A percentile compares a stretch with the other conserved stretches of the same genome.
Conservation (phyloP, 2,797 vertebrate species). For the Alauda arvensis region DNA sequence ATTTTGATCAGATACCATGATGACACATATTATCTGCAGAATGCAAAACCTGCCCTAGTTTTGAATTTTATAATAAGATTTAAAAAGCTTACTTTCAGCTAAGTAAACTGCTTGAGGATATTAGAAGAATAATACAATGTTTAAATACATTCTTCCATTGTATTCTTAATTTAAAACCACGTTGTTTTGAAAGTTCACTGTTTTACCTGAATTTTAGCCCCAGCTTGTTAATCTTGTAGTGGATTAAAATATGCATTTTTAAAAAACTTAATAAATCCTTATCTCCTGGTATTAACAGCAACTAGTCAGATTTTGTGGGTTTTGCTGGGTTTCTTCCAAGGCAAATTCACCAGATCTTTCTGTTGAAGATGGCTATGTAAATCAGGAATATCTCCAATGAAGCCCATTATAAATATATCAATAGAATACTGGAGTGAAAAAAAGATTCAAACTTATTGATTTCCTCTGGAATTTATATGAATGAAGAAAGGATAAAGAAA, state of each 20-base stretch:
- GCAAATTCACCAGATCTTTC: slow-evolving; percentile 11
- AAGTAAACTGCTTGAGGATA: neutral
- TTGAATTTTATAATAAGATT: neutral
- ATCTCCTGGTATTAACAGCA: neutral
- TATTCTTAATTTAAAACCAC: neutral
- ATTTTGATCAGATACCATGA: neutral
- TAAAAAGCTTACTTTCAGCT: neutral
- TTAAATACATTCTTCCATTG: neutral
- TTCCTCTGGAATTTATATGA: neutral
- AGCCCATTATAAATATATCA: neutral
- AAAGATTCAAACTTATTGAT: neutral
- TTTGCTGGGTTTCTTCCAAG: neutral
- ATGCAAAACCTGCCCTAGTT: neutral
- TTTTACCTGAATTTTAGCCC: neutral
- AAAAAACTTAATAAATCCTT: neutral
- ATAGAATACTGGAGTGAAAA: neutral
- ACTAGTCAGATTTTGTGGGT: neutral
- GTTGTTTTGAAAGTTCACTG: neutral
- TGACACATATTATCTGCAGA: neutral
- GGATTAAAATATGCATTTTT: neutral
- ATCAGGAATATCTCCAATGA: neutral
- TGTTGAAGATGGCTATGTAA: neutral
- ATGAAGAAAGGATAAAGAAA: neutral
- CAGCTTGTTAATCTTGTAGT: neutral
- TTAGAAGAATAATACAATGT: neutral